phyloP scores from a whole-genome alignment of 92 coral and sea anemone genomes.

The Epizoanthus ramosus region DNA sequence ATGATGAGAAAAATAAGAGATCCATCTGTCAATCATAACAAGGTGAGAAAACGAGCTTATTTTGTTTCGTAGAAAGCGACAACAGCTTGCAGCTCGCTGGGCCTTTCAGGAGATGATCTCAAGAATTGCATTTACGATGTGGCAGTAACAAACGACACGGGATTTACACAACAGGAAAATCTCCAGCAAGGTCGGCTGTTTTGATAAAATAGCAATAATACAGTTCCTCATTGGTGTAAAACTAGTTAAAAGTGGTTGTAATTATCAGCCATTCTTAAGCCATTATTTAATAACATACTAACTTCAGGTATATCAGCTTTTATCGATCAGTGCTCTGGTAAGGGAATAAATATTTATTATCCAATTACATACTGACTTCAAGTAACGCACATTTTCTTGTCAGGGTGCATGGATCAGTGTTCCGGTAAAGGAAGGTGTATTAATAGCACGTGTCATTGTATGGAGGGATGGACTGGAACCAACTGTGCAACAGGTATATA shows the following conservation, averaged over 20 bases:
- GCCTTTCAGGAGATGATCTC: conserved; percentile 52
- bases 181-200: conserved; percentile 55
- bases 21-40: not conserved
- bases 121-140: conserved; percentile 76
- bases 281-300: too few relatives aligned
- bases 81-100: conserved; percentile 50
- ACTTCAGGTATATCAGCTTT: too few relatives aligned
- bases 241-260: too few relatives aligned
- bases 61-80: conserved; percentile 59
- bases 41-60: not conserved
- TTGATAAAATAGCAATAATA: not conserved
- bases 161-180: conserved; percentile 63
- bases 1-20: not conserved
- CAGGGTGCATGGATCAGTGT: conserved; percentile 66
- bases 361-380: too few relatives aligned
- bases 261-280: not conserved
- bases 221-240: not conserved
- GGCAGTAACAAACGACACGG: conserved; percentile 70
- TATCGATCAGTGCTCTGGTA: too few relatives aligned
- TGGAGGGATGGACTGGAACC: conserved; percentile 67
- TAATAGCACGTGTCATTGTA: conserved; percentile 64
- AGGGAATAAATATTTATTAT: too few relatives aligned
- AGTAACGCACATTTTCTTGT: not conserved
- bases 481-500: conserved; percentile 64
- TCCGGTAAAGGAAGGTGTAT: conserved; percentile 74